Evolutionary conservation across 1,140 invertebrate genomes (phyloP), one percentile per base, ranked within the genome.

Genomic region (Leptinotarsa undecemlineata): DNA sequence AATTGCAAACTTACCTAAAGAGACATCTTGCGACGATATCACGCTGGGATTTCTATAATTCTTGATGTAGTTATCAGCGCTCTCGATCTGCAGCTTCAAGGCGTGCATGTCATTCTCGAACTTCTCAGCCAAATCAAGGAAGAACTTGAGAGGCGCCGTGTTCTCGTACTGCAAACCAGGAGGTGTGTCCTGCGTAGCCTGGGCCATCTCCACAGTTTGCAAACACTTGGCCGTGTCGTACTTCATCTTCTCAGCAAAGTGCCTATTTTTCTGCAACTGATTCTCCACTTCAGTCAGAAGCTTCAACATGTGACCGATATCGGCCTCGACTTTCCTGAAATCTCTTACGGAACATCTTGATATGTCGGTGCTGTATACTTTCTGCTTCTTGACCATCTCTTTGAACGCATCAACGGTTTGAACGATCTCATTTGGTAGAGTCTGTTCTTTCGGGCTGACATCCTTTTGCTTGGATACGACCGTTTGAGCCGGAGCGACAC

Each of bases 351-450:
- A 84, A 75, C 80, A 88, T 68, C 94, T 86, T 71, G 94, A 91
- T 69, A 96, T 92, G 78, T 95, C 94, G 1, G 95, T 95, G 77
- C 77, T 92, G 11, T 93, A 86, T 0, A 88, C 87, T 85, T 96
- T 96, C 82, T 96, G 93, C 70, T 92, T 90, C 86, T 95, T 95
- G 0, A 96, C 92, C 86, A 92, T 92, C 71, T 91, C 90, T 80
- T 95, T 96, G 76, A 88, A 89, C 26, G 86, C 82, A 74, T 90
- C 88, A 66, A 90, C 87, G 20, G 82, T 82, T 78, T 82, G 81
- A 63, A 80, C 76, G 60, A 85, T 80, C 86, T 94, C 92, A 81
- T 92, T 91, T 13, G 94, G 94, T 72, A 96, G 86, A 68, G 88
- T 82, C 73, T 90, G 91, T 80, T 93, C 92, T 85, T 93, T 93